Evolutionary conservation across 2,888 invertebrate species (phyloP), one percentile per base, ranked within the genome.

Genomic region (Drosophila neonasuta): DNA sequence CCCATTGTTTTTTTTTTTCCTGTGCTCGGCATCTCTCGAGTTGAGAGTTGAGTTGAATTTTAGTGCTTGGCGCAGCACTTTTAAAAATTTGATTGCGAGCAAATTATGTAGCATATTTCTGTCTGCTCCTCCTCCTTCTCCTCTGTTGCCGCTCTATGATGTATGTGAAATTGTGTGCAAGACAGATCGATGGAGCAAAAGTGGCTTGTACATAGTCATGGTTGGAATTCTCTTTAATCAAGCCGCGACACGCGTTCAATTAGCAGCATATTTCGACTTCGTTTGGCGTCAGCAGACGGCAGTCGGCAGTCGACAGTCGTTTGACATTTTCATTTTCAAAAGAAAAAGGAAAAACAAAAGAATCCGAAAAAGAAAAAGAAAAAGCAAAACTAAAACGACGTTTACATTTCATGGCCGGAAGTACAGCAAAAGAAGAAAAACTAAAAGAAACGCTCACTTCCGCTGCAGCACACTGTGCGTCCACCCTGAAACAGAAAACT

Each of bases 51-150:
- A 66, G 57, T 42, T 46, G 67, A 56, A 45, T 62, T 66, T 72
- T 60, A 60, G 69, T 70, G 74, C 79, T 79, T 78, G 67, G 71
- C 71, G 70, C 79, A 79, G 81, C 81, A 83, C 71, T 77, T 84
- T 76, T 63, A 44, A 85, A 64, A 71, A 72, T 79, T 71, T 74
- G 70, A 85, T 79, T 77, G 74, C 83, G 61, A 73, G 59, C 86
- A 82, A 82, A 79, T 84, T 80, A 84, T 81, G 79, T 74, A 77
- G 82, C 84, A 85, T 79, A 79, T 82, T 84, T 79, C 61, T 74
- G 48, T 51, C 2, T 11, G 6, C 4, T 2, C 10, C 34, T 8
- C 9, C 20, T 32, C 24, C 1, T n/a, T 3, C 15, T 3, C 10
- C 15, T n/a, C 20, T 29, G 10, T n/a, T 13, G 49, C 30, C 46